Evolutionary conservation across 2,888 invertebrate species (phyloP).

Genomic region (Eilema caniola): DNA sequence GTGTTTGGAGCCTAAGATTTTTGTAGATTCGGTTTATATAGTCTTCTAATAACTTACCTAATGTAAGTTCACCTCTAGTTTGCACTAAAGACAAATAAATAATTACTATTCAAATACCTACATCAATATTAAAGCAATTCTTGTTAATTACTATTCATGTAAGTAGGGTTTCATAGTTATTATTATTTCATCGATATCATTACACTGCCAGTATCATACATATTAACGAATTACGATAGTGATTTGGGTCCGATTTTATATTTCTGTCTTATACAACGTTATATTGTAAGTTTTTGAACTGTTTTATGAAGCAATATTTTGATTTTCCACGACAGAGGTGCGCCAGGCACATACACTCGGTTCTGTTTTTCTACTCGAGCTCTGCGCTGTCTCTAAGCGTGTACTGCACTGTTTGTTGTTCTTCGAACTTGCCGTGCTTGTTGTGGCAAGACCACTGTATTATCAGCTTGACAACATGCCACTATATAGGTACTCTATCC

Average conservation of each 20-base stretch:
- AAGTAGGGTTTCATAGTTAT: constrained; percentile 80
- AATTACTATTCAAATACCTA: constrained; percentile 72
- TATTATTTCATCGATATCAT: constrained; percentile 74
- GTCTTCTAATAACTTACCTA: constrained; percentile 75
- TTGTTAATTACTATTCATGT: constrained; percentile 83
- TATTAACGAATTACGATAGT: constrained; percentile 81
- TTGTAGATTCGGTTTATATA: constrained; percentile 84
- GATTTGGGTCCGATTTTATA: constrained; percentile 85
- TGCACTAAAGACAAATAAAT: constrained; percentile 79
- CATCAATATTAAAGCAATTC: constrained; percentile 83
- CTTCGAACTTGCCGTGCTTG: constrained; percentile 32
- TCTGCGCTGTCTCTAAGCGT: constrained; percentile 68
- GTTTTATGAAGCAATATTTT: constrained; percentile 72
- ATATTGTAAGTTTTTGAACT: constrained; percentile 83
- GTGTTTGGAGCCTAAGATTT: constrained; percentile 85
- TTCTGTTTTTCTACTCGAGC: constrained; percentile 60
- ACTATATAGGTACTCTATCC: constrained; percentile 10
- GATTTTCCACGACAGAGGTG: constrained; percentile 50
- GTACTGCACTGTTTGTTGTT: constrained; percentile 43
- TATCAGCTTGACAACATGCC: constrained; percentile 25
- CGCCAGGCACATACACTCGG: constrained; percentile 51
- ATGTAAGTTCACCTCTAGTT: constrained; percentile 84
- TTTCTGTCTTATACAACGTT: constrained; percentile 82
- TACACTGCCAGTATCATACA: constrained; percentile 85
- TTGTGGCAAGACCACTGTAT: constrained; percentile 28